These are phyloP conservation scores for Sorex araneus DNA, from an alignment of 2,113 vertebrate genomes.

Conservation along the genomic window DNA sequence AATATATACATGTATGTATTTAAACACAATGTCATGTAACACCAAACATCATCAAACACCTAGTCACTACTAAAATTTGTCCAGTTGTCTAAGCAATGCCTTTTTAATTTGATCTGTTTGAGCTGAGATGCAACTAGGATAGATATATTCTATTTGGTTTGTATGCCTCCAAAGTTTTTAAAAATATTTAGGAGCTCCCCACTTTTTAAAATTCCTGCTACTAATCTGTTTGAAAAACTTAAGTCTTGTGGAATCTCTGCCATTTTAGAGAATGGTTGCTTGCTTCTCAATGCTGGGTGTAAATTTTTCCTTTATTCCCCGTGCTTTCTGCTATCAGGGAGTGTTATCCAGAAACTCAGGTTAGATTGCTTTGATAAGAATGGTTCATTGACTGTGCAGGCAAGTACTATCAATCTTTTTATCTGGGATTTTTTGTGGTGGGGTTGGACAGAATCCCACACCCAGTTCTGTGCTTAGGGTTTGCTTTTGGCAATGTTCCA, in stretches of 20 bases:
- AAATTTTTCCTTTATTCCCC: not conserved
- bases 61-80: slow-evolving; percentile 26
- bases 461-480: not conserved
- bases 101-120: not conserved
- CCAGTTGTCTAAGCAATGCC: not conserved
- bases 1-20: not conserved
- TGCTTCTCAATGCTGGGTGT: not conserved
- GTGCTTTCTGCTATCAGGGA: not conserved
- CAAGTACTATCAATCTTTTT: not conserved
- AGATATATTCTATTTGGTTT: slow-evolving; percentile 1
- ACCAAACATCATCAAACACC: slow-evolving; percentile 1
- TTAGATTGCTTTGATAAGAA: not conserved
- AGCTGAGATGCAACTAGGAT: slow-evolving; percentile 22
- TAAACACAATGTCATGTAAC: not conserved
- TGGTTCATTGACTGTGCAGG: not conserved
- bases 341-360: not conserved
- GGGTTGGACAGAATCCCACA: too few relatives aligned
- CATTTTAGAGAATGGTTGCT: too few relatives aligned
- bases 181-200: not conserved
- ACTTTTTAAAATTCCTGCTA: not conserved
- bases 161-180: not conserved
- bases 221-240: not conserved
- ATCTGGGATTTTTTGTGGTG: not conserved
- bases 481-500: too few relatives aligned
- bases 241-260: not conserved